Evolutionary conservation across 2,888 invertebrate species (phyloP).

Genomic region (Esperia sulphurella): DNA sequence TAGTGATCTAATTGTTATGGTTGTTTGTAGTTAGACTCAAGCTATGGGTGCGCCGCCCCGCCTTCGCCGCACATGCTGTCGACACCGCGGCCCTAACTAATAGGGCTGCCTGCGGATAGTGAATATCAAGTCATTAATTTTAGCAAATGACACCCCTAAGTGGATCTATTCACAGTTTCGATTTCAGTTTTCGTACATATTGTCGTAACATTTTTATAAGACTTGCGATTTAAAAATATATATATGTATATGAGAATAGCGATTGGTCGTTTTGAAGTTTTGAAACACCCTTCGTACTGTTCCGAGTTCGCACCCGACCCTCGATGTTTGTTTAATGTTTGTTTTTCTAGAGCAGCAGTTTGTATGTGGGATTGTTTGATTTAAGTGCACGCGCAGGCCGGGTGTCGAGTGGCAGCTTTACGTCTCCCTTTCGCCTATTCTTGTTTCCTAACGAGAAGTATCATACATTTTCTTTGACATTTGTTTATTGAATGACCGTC

Average conservation of each 20-base stretch:
- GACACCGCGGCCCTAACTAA: slow-evolving; percentile 35
- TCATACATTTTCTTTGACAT: slow-evolving; percentile 11
- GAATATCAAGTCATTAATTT: slow-evolving; percentile 43
- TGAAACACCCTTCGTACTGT: slow-evolving; percentile 21
- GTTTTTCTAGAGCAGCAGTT: slow-evolving; percentile 57
- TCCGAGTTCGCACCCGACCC: slow-evolving; percentile 19
- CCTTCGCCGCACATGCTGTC: slow-evolving; percentile 35
- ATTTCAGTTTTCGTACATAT: not conserved
- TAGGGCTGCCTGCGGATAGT: slow-evolving; percentile 50
- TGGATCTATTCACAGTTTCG: not conserved
- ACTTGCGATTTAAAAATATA: not conserved
- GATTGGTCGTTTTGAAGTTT: slow-evolving; percentile 4
- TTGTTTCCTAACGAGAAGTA: slow-evolving; percentile 19
- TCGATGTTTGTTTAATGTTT: slow-evolving; percentile 44
- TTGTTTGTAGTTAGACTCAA: slow-evolving; percentile 13
- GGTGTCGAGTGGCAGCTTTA: slow-evolving; percentile 31
- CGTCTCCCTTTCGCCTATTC: slow-evolving; percentile 21
- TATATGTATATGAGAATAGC: not conserved
- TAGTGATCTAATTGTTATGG: slow-evolving; percentile 63
- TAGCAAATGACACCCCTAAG: slow-evolving; percentile 29
- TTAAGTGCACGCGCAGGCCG: slow-evolving; percentile 42
- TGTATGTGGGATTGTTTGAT: slow-evolving; percentile 50
- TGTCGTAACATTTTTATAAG: too few relatives aligned
- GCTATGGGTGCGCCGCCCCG: slow-evolving; percentile 22
- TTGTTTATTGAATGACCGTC: slow-evolving; percentile 11